Conservation (phyloP, 2,113 vertebrate genomes). For the Rissa tridactyla region DNA sequence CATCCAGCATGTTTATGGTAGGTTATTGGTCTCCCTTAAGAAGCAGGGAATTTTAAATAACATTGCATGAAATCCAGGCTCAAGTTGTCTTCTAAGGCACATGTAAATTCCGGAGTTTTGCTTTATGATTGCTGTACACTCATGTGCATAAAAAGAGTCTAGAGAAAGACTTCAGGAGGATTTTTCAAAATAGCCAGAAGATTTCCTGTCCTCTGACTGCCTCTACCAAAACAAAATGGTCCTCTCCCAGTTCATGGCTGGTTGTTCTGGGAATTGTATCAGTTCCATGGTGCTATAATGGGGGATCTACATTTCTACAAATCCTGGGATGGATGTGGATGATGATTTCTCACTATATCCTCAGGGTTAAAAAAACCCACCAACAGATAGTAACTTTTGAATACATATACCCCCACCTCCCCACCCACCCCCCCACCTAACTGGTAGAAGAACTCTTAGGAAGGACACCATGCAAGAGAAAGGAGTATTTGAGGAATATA, state of each 20-base stretch:
- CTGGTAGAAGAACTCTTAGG: neutral
- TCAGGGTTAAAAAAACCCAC: fast-evolving
- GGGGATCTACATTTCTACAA: neutral
- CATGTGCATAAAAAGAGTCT: neutral
- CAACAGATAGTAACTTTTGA: neutral
- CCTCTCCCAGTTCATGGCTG: neutral
- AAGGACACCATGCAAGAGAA: neutral
- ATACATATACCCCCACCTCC: fast-evolving
- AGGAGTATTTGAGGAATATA: neutral
- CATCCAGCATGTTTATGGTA: neutral
- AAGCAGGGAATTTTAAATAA: neutral
- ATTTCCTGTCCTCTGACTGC: neutral
- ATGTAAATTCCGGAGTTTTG: neutral
- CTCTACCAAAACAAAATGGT: neutral
- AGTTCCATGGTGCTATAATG: neutral
- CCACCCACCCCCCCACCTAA: too few species aligned
- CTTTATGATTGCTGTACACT: neutral
- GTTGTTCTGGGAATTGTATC: neutral
- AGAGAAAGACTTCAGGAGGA: neutral
- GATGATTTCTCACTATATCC: neutral
- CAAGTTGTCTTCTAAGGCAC: neutral
- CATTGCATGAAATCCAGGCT: neutral
- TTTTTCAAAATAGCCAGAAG: neutral
- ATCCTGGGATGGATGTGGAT: neutral
- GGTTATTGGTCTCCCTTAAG: neutral